Evolutionary conservation across 2,888 invertebrate genomes (phyloP).

Genomic region (Idaea dimidiata): DNA sequence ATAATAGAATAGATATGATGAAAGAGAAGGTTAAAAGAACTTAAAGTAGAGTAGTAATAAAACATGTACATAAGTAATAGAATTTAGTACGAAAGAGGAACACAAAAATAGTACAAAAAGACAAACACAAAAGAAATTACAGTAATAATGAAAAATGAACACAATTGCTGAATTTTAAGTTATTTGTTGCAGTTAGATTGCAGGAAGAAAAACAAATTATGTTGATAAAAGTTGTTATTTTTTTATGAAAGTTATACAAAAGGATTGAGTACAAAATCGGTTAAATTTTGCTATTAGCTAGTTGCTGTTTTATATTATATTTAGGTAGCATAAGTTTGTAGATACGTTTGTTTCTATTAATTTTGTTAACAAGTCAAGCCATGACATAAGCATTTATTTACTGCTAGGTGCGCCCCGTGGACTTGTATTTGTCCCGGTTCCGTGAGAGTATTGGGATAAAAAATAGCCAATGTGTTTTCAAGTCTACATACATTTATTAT

Average conservation of each 20-base stretch:
- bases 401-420: not conserved
- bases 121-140: conserved; percentile 5
- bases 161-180: no score
- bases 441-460: no score
- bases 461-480: no score
- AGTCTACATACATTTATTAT: no score
- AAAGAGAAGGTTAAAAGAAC: no score
- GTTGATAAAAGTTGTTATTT: not conserved
- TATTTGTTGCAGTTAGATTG: no score
- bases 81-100: conserved; percentile 37
- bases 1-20: no score
- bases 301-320: not conserved
- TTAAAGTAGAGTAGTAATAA: no score
- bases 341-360: not conserved
- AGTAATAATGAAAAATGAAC: no score
- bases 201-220: no score
- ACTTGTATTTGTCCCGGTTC: no score
- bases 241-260: not conserved
- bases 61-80: conserved; percentile 26
- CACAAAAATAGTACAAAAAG: conserved; percentile 25
- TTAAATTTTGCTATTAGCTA: not conserved
- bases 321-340: not conserved
- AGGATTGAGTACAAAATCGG: not conserved
- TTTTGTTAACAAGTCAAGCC: not conserved
- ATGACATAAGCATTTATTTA: not conserved